These are phyloP conservation scores for Lobophora halterata DNA, from an alignment of 2,888 invertebrate species.

Conservation along the genomic window DNA sequence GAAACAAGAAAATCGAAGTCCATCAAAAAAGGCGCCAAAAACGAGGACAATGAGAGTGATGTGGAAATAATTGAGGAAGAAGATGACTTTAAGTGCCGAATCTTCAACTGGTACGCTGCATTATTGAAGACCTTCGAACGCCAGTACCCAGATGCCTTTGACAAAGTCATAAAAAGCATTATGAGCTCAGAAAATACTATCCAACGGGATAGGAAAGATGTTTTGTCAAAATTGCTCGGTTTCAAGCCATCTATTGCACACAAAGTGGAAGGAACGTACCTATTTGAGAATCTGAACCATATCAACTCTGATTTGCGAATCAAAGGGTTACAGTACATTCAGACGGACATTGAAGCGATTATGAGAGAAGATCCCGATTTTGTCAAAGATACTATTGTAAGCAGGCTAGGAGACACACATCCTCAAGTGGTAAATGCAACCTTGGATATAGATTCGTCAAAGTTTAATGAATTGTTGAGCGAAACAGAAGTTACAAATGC, in stretches of 20 bases:
- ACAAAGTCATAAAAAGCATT: conserved; percentile 82
- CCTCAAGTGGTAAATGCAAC: conserved; percentile 81
- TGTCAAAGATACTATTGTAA: conserved; percentile 82
- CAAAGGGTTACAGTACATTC: conserved; percentile 84
- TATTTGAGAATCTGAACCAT: conserved; percentile 88
- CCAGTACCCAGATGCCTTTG: conserved; percentile 87
- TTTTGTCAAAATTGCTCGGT: conserved; percentile 69
- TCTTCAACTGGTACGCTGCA: conserved; percentile 75
- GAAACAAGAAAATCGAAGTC: too few relatives aligned
- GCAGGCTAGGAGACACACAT: conserved; percentile 85
- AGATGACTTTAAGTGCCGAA: conserved; percentile 52
- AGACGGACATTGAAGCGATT: conserved; percentile 73
- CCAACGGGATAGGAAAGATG: conserved; percentile 47
- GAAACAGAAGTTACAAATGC: conserved; percentile 65
- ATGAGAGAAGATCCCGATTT: conserved; percentile 79
- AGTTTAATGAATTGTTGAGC: conserved; percentile 64
- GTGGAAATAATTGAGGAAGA: conserved; percentile 69
- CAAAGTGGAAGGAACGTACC: conserved; percentile 71
- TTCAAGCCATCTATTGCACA: conserved; percentile 80
- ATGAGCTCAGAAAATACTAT: conserved; percentile 59
- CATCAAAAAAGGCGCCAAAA: conserved; percentile 24
- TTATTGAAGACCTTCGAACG: conserved; percentile 83
- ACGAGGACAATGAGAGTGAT: conserved; percentile 62
- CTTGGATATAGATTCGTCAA: conserved; percentile 64
- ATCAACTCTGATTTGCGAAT: conserved; percentile 83